phyloP scores from a whole-genome alignment of 1,140 invertebrate species.

The Apis mellifera region Amel_HAv3.1 CM009940.2:4811501-4812000 shows the following conservation, averaged over 20 bases:
- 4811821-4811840: background rate
- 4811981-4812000: too few relatives aligned
- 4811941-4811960: background rate
- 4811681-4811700: conserved; percentile 77
- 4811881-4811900: background rate
- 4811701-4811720: conserved; percentile 49
- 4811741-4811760: background rate
- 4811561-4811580: conserved; percentile 63
- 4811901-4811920: background rate
- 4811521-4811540: conserved; percentile 38
- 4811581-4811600: conserved; percentile 72
- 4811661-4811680: conserved; percentile 81
- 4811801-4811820: background rate
- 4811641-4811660: conserved; percentile 80
- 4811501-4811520: conserved; percentile 39
- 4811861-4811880: too few relatives aligned
- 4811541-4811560: conserved; percentile 37
- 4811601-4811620: conserved; percentile 78
- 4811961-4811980: background rate
- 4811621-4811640: conserved; percentile 77
- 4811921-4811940: background rate
- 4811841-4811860: background rate
- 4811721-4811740: background rate
- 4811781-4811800: conserved; percentile 4
- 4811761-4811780: conserved; percentile 25